These are phyloP conservation scores for Geotrupes spiniger DNA, from an alignment of 2,888 invertebrate species.

Conservation along the genomic window DNA sequence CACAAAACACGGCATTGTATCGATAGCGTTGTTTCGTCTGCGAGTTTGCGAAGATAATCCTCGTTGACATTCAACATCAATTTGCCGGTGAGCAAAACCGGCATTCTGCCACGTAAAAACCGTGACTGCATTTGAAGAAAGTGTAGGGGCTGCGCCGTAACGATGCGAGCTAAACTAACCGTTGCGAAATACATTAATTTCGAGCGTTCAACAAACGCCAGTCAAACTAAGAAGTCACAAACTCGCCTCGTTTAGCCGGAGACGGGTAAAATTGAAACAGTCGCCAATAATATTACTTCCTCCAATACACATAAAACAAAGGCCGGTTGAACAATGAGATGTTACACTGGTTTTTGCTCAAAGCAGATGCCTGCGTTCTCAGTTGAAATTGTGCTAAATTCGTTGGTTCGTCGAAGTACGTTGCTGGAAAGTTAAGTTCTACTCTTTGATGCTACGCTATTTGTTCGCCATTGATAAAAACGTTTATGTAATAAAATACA, in stretches of 20 bases:
- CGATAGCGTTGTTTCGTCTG: no score
- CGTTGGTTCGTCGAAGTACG: not conserved
- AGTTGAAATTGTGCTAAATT: slow-evolving; percentile 2
- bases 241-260: slow-evolving; percentile 1
- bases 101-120: no score
- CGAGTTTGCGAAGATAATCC: no score
- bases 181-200: slow-evolving; percentile 4
- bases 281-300: slow-evolving; percentile 6
- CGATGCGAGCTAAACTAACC: not conserved
- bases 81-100: no score
- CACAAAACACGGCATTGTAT: no score
- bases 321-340: slow-evolving; percentile 1
- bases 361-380: slow-evolving; percentile 2
- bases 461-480: no score
- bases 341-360: slow-evolving; percentile 2
- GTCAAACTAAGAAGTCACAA: not conserved
- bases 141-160: no score
- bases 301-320: not conserved
- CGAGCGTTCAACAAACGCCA: slow-evolving; percentile 1
- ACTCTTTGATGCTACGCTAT: no score
- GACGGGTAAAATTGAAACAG: slow-evolving; percentile 5
- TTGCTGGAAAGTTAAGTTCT: no score
- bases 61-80: no score
- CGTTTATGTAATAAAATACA: no score
- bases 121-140: no score